Conservation (phyloP, 92 coral and sea anemone species). For the Palythoa heliodiscus region DNA sequence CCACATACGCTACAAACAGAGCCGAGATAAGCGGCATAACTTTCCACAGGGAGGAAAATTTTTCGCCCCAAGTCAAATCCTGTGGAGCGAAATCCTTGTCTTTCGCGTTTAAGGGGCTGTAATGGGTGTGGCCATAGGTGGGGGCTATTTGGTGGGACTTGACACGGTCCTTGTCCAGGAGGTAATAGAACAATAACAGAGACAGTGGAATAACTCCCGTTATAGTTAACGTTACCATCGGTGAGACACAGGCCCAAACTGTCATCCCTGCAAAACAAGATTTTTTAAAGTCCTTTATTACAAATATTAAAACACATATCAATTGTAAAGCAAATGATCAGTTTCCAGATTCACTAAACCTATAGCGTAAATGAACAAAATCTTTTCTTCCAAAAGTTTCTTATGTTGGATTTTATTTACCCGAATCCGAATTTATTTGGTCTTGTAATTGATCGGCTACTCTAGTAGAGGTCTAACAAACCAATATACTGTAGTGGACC, state of each 20-base stretch:
- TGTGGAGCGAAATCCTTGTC: conserved; percentile 22
- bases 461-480: no score
- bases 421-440: no score
- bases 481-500: no score
- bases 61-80: conserved; percentile 67
- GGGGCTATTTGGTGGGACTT: conserved; percentile 78
- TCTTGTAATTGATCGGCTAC: no score
- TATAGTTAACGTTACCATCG: conserved; percentile 69
- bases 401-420: no score
- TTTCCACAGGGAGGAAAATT: conserved; percentile 56
- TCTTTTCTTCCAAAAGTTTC: no score
- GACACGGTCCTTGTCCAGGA: conserved; percentile 80
- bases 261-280: conserved; percentile 66
- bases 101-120: conserved; percentile 43
- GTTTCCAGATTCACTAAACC: no score
- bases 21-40: conserved; percentile 69
- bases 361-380: no score
- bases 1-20: conserved; percentile 58
- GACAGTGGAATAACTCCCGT: conserved; percentile 59
- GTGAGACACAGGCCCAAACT: conserved; percentile 76
- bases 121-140: conserved; percentile 53
- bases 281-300: neutral
- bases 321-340: no score
- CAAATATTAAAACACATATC: neutral
- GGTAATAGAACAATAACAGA: conserved; percentile 69